Conservation (phyloP, 2,797 vertebrate genomes). For the Gallinago stenura region DNA sequence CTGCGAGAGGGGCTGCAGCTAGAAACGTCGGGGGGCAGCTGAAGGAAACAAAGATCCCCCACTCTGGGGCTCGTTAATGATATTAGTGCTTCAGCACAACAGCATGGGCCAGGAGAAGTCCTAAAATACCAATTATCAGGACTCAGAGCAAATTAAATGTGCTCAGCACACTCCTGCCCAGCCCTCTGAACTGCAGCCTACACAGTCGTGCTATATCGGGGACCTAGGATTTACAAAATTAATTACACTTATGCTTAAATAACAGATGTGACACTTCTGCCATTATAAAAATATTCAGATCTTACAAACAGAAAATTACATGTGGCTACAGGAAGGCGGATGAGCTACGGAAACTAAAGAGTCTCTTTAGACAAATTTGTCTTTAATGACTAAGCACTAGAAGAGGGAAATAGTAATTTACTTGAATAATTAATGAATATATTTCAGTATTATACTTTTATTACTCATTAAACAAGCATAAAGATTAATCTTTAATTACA, state of each 20-base stretch:
- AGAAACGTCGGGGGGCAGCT: neutral
- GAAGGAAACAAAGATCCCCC: neutral
- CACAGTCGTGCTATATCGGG: neutral
- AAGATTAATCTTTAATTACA: constrained; percentile 35
- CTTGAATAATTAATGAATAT: constrained; percentile 43
- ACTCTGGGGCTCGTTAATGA: neutral
- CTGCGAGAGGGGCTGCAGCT: neutral
- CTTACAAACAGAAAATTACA: neutral
- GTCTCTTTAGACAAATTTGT: constrained; percentile 22
- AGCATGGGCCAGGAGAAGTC: neutral
- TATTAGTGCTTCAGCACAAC: neutral
- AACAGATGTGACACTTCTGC: neutral
- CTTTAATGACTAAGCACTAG: neutral
- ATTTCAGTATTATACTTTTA: constrained; percentile 51
- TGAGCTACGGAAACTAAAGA: neutral
- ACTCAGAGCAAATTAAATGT: neutral
- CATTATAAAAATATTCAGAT: neutral
- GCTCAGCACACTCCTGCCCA: neutral
- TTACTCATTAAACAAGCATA: constrained; percentile 42
- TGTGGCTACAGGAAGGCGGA: neutral
- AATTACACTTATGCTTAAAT: neutral
- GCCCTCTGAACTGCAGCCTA: neutral
- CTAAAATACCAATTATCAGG: neutral
- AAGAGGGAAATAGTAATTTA: constrained; percentile 18
- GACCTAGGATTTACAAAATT: neutral